A percentile compares a stretch with the other conserved stretches of the same genome.
Evolutionary conservation across 2,113 vertebrate genomes (phyloP).

Genomic region (Mus musculus): DNA sequence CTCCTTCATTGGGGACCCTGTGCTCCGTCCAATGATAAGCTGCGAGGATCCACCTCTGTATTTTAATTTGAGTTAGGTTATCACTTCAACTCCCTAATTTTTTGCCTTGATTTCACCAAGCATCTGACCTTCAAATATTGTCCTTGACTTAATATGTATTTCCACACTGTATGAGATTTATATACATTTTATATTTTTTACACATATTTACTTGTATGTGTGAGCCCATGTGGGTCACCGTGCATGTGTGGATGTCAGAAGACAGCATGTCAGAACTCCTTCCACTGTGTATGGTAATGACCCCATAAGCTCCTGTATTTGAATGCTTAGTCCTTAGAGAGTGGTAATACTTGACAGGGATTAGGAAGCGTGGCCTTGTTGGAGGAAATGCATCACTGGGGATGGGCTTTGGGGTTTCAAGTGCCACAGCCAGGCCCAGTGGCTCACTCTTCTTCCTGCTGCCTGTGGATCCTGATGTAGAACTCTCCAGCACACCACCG

Average conservation of each 20-base stretch:
- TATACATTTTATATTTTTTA: not conserved
- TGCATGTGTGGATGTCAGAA: not conserved
- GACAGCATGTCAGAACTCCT: not conserved
- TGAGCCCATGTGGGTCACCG: not conserved
- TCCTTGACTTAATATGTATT: not conserved
- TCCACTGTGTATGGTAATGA: not conserved
- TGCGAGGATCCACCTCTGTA: not conserved
- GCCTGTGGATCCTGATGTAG: not conserved
- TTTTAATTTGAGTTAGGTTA: not conserved
- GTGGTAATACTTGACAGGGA: not conserved
- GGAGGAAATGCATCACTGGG: not conserved
- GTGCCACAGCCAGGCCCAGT: not conserved
- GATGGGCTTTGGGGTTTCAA: not conserved
- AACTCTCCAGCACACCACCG: not conserved
- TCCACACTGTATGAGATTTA: not conserved
- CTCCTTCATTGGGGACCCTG: too few relatives aligned
- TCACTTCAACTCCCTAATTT: not conserved
- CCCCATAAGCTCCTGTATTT: not conserved
- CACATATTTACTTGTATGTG: not conserved
- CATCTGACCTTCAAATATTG: not conserved
- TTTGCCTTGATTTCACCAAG: not conserved
- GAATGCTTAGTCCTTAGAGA: not conserved
- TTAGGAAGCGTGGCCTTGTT: not conserved
- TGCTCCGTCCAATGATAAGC: too few relatives aligned
- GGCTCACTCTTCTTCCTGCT: not conserved